These are phyloP conservation scores for Lophotis ruficrista DNA, from an alignment of 2,113 vertebrate genomes.

Conservation along the genomic window DNA sequence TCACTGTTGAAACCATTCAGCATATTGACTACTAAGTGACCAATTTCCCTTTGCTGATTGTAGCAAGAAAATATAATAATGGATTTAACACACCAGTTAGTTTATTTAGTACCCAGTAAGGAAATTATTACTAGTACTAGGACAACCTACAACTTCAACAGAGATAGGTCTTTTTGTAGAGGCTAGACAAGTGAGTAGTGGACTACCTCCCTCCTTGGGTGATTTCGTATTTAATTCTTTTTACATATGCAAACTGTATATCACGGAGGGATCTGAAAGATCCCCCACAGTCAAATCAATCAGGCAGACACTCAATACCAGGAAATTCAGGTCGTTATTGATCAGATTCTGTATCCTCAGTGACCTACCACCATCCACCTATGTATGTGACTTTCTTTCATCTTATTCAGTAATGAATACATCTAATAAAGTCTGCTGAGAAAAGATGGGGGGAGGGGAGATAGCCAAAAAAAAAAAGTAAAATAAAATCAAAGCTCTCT, in stretches of 20 bases:
- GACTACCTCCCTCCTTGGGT: background rate
- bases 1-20: background rate
- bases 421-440: background rate
- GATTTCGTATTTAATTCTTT: background rate
- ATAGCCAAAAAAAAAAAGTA: background rate
- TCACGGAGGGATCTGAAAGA: background rate
- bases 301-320: background rate
- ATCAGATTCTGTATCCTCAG: background rate
- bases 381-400: background rate
- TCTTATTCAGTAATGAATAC: background rate
- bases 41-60: background rate
- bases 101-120: background rate
- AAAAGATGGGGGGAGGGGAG: background rate
- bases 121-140: background rate
- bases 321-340: background rate
- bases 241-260: background rate
- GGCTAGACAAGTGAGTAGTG: background rate
- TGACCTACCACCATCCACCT: background rate
- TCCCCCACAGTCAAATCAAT: background rate
- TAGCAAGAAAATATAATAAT: background rate
- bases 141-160: background rate
- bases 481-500: background rate
- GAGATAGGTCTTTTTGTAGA: background rate
- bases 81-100: background rate
- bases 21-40: background rate